Percentiles rank a stretch among this genome's conserved stretches.
Evolutionary conservation across 2,113 vertebrate genomes (phyloP).

Genomic region (Progne subis): DNA sequence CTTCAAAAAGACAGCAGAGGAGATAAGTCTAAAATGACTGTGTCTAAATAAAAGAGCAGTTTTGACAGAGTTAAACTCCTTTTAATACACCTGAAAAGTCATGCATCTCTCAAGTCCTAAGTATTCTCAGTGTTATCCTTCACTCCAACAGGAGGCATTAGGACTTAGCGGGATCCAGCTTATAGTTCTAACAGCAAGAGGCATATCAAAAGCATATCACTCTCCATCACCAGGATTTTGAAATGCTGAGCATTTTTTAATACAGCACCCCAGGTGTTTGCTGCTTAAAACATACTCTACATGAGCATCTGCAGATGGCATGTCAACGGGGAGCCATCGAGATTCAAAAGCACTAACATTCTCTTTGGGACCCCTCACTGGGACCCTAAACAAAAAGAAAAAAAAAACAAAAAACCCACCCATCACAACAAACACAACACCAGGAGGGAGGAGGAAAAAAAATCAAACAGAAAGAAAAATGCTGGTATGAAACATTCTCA

Average conservation of each 20-base stretch:
- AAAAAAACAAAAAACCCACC: background rate
- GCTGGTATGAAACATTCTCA: background rate
- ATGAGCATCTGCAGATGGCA: constrained; percentile 61
- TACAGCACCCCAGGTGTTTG: constrained; percentile 60
- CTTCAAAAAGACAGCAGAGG: constrained; percentile 3
- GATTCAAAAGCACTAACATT: constrained; percentile 35
- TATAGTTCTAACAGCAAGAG: constrained; percentile 48
- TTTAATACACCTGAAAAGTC: constrained; percentile 25
- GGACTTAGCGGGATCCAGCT: constrained; percentile 43
- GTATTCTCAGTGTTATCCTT: background rate
- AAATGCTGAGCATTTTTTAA: constrained; percentile 66
- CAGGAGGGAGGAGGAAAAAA: accelerated
- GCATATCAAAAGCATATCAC: constrained; percentile 48
- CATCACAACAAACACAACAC: background rate
- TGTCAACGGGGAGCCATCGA: constrained; percentile 44
- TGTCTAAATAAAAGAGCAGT: background rate
- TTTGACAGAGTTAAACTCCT: background rate
- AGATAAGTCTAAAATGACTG: background rate
- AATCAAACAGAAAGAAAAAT: background rate
- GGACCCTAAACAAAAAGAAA: background rate
- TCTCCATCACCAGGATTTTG: constrained; percentile 51
- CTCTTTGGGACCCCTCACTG: background rate
- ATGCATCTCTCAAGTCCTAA: background rate
- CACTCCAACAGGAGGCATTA: constrained; percentile 41
- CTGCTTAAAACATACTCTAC: constrained; percentile 60